Percentiles rank a stretch among this genome's conserved stretches.
phyloP scores from a whole-genome alignment of 92 coral and sea anemone genomes.

The Heteractis magnifica region DNA sequence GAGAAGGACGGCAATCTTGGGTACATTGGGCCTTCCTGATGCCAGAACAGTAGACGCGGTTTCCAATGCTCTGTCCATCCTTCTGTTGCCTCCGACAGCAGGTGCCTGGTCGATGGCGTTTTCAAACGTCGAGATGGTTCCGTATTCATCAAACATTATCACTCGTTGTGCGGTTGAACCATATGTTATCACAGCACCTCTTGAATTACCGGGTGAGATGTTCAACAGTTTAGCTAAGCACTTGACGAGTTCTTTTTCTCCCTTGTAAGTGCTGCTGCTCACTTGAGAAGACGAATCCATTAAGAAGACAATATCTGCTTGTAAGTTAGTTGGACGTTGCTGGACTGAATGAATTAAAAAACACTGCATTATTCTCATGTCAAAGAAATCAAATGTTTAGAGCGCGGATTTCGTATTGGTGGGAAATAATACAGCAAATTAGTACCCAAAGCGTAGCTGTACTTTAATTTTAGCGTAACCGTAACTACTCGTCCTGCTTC shows the following conservation, averaged over 20 bases:
- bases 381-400: neutral
- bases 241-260: slow-evolving; percentile 59
- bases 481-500: too few species aligned
- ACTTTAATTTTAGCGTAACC: too few species aligned
- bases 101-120: slow-evolving; percentile 39
- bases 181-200: slow-evolving; percentile 75
- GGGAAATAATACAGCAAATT: too few species aligned
- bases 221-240: slow-evolving; percentile 51
- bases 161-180: slow-evolving; percentile 56
- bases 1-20: slow-evolving; percentile 66
- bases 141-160: slow-evolving; percentile 50
- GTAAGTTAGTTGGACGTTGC: slow-evolving; percentile 19
- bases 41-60: slow-evolving; percentile 51
- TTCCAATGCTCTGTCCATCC: slow-evolving; percentile 64
- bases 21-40: slow-evolving; percentile 64
- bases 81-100: slow-evolving; percentile 45
- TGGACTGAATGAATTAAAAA: slow-evolving; percentile 1
- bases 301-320: slow-evolving; percentile 67
- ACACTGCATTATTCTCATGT: neutral
- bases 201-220: slow-evolving; percentile 52
- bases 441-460: too few species aligned
- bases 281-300: slow-evolving; percentile 70
- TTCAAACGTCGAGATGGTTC: slow-evolving; percentile 25
- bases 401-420: too few species aligned
- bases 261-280: slow-evolving; percentile 32